Conservation (phyloP, 2,888 invertebrate species). For the Agrypnus murinus region DNA sequence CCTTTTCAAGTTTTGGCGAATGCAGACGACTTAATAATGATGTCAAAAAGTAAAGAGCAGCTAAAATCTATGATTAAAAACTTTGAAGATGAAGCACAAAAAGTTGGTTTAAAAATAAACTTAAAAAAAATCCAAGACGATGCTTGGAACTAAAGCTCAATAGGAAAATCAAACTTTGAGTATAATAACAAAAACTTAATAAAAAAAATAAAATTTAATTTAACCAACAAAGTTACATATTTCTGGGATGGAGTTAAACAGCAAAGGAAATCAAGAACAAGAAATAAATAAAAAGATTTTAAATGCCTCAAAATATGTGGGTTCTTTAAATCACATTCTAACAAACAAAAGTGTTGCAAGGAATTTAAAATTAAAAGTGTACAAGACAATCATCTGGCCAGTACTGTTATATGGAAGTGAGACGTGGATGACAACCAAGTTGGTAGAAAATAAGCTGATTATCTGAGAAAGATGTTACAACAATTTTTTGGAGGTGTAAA, state of each 20-base stretch:
- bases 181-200: background rate
- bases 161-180: constrained; percentile 4
- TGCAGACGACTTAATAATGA: background rate
- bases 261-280: constrained; percentile 15
- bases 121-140: background rate
- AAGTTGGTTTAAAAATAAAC: constrained; percentile 15
- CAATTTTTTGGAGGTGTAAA: constrained; percentile 11
- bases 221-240: constrained; percentile 1
- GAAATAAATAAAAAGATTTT: constrained; percentile 16
- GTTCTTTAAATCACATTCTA: constrained; percentile 7
- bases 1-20: constrained; percentile 8
- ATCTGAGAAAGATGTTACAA: constrained; percentile 4
- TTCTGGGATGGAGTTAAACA: background rate
- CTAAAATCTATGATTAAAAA: no score
- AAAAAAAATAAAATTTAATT: background rate
- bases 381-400: constrained; percentile 8
- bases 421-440: background rate
- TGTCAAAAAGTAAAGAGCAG: no score
- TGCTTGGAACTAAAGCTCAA: no score
- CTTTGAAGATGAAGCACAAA: constrained; percentile 1
- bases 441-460: constrained; percentile 6
- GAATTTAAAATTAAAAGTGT: constrained; percentile 5
- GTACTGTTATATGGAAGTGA: no score
- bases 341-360: constrained; percentile 17
- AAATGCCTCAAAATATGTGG: constrained; percentile 15